A percentile compares a stretch with the other conserved stretches of the same genome.
Evolutionary conservation across 2,113 vertebrate species (phyloP).

Genomic region (Oreochromis niloticus): DNA sequence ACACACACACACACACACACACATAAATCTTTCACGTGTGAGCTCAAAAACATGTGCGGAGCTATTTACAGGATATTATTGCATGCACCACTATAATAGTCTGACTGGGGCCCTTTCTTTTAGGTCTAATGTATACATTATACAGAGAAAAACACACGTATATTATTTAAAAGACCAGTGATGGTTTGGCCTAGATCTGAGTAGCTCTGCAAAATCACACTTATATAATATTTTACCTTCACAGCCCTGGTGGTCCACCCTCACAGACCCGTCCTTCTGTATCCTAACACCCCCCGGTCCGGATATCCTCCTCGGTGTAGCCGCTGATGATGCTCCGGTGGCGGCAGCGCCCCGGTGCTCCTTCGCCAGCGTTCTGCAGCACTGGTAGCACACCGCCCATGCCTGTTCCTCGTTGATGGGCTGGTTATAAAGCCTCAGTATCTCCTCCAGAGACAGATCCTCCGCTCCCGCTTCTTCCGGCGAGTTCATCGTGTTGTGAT

Average conservation of each 20-base stretch:
- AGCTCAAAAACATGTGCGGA: neutral
- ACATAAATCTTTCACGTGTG: neutral
- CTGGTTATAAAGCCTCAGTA: constrained; percentile 86
- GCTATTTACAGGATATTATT: neutral
- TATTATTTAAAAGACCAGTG: neutral
- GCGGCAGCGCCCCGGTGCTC: constrained; percentile 43
- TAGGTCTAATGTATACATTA: neutral
- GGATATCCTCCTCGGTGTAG: constrained; percentile 28
- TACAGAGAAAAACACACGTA: neutral
- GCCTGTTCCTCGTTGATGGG: constrained; percentile 98
- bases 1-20: neutral
- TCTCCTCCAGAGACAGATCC: constrained; percentile 82
- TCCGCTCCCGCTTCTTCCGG: constrained; percentile 57
- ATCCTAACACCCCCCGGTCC: constrained; percentile 78
- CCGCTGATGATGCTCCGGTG: constrained; percentile 4
- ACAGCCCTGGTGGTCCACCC: constrained; percentile 35
- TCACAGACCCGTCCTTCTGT: constrained; percentile 81
- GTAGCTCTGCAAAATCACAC: neutral
- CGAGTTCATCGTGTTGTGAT: constrained; percentile 37
- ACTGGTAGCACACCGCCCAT: constrained; percentile 95
- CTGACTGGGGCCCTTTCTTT: neutral
- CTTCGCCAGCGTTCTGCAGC: constrained; percentile 77
- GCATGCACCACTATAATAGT: neutral
- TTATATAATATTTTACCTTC: constrained; percentile 49
- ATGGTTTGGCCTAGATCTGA: neutral